Evolutionary conservation across 1,140 invertebrate species (phyloP), one percentile per base, ranked within the genome.

Genomic region (Calosoma granatense): DNA sequence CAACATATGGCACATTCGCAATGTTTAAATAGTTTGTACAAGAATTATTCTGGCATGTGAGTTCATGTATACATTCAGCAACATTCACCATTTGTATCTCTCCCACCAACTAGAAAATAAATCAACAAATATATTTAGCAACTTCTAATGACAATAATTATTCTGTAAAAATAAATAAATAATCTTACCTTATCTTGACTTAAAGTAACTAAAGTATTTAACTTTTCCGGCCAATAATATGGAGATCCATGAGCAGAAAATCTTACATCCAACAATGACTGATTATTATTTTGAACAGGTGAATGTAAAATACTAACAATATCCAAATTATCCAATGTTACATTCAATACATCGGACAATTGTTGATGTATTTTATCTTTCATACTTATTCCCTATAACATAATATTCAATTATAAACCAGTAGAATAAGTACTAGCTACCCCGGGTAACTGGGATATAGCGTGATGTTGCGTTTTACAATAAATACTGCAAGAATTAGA

Each of bases 171-270:
- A n/a, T n/a, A n/a, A n/a, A n/a, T n/a, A n/a, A 26, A 21, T 57
- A 15, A 22, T 62, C 65, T 65, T 65, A 87, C 85, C 72, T 84
- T 76, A 43, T 80, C 74, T 61, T 85, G 79, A 62, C 20, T 15
- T 1, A 30, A 55, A 22, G 80, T 77, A 14, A 90, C 75, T 55
- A 90, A 82, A 1, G 88, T 87, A 62, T 96, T 91, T 1, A 95
- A 72, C 68, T 86, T 90, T 70, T 92, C 90, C 0, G 90, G 75
- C 0, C 84, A 81, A 65, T 92, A 93, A 68, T 94, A 95, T 0
- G 93, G 93, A 0, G 92, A 94, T 0, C 88, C 90, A 69, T 96
- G 93, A 0, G 89, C 93, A 0, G 92, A 88, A 70, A 89, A 97
- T 60, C 93, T 75, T 0, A 96, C 86, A 69, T 97, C 93, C 26